Percentiles rank a stretch among this genome's conserved stretches.
These are phyloP conservation scores for Aphelinus atriplicis DNA, from an alignment of 1,140 invertebrate genomes.

Conservation along the genomic window DNA sequence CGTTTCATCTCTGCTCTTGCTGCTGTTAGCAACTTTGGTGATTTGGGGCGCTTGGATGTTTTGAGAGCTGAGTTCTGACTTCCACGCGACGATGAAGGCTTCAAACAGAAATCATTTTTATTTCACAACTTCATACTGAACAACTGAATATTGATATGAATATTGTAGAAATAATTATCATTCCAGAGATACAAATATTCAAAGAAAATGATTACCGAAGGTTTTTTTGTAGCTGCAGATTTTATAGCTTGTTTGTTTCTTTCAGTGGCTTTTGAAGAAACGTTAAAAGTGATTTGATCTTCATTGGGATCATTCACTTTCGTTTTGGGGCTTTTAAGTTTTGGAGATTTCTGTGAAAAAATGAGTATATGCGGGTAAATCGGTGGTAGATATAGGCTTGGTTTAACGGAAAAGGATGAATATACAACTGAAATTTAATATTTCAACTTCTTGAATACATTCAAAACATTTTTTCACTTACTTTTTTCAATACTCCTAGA, in stretches of 20 bases:
- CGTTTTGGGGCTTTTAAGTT: background rate
- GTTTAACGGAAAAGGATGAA: background rate
- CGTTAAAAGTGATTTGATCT: background rate
- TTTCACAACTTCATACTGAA: no score
- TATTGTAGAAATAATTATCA: no score
- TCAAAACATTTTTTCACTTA: background rate
- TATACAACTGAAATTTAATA: background rate
- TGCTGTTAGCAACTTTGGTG: conserved; percentile 24
- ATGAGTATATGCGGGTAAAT: no score
- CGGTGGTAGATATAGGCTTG: no score
- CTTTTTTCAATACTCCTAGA: background rate
- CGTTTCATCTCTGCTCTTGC: conserved; percentile 11
- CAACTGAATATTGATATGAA: no score
- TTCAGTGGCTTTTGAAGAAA: background rate
- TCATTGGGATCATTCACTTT: background rate
- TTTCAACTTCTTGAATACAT: background rate
- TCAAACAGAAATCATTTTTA: no score
- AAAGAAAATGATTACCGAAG: background rate
- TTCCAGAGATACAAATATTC: no score
- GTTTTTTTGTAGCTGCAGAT: background rate
- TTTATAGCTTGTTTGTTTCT: background rate
- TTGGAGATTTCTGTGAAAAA: conserved; percentile 7
- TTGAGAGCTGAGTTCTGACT: background rate
- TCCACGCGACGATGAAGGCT: background rate
- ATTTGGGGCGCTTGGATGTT: background rate